Base-by-base conservation (phyloP, 2,113 vertebrate species). In the Typhlomys cinereus region DNA sequence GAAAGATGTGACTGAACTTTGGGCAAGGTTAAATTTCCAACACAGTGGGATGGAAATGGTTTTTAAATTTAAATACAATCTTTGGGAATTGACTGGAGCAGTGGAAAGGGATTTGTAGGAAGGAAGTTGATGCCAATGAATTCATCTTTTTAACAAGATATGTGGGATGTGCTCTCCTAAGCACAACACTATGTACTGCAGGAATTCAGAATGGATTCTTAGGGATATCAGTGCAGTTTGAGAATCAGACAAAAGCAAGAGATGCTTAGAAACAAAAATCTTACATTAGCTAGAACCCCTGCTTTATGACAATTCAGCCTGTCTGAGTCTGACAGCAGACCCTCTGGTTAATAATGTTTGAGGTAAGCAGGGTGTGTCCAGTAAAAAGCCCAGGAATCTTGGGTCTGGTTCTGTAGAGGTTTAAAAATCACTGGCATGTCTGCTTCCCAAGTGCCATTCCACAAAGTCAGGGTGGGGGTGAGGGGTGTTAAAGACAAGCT, bases 61-160 rank as follows among this genome's bases (percentile, higher is more conserved):
- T 39, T 88, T 83, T 89, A 86, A 70, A 89, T 83, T 88, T 59
- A 80, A 91, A 70, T 75, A 25, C 23, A n/a, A 15, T 91, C 76
- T 89, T 59, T 81, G 20, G 69, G 76, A 57, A 25, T 34, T 15
- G 18, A 48, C 48, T 1, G 27, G 69, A 54, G 31, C 4, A n/a
- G 44, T 8, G 70, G 79, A 59, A 64, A 74, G 57, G 25, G 31
- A 50, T 59, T 70, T 64, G 52, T 20, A 89, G 50, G 74, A 89
- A 85, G 84, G 78, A 85, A 79, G 75, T 20, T 74, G 44, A 50
- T 10, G 48, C 17, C 29, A 52, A 14, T 1, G 25, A 89, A 62
- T 84, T 62, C 54, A 94, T 29, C 80, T 52, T 54, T 36, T 73
- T 69, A 57, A 57, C 67, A 31, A 93, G 86, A 64, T 34, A n/a